Evolutionary conservation across 2,888 invertebrate species (phyloP).

Genomic region (Zaprionus bogoriensis): DNA sequence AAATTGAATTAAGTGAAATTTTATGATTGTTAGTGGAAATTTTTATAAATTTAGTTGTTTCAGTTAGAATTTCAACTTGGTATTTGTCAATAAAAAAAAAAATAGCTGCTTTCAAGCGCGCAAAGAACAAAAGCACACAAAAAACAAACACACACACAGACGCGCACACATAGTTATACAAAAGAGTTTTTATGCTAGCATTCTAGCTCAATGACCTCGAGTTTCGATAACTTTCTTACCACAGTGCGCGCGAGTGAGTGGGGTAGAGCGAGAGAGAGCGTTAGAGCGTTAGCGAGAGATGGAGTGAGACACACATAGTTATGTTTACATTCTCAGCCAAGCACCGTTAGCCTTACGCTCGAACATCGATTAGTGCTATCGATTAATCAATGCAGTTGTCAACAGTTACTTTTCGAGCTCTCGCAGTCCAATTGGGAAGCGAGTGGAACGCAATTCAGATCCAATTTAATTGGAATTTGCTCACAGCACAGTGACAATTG

Average conservation of each 20-base stretch:
- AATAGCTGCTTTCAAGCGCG: too few relatives aligned
- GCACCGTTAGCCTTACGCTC: conserved; percentile 3
- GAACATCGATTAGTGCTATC: conserved; percentile 31
- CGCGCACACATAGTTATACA: neutral
- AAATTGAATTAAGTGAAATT: conserved; percentile 68
- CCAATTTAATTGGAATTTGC: conserved; percentile 24
- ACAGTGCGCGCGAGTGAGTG: too few relatives aligned
- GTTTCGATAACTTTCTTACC: conserved; percentile 17
- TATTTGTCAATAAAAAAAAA: conserved; percentile 2
- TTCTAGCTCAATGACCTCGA: conserved; percentile 47
- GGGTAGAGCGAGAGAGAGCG: too few relatives aligned
- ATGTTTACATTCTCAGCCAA: neutral
- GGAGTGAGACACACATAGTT: neutral
- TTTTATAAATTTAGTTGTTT: conserved; percentile 32
- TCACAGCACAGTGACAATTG: conserved; percentile 11
- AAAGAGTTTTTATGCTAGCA: neutral
- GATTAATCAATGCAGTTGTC: conserved; percentile 36
- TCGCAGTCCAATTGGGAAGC: neutral
- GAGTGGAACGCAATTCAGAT: conserved; percentile 3
- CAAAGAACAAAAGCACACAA: neutral
- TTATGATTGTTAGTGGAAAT: conserved; percentile 42
- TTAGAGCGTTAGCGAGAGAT: too few relatives aligned
- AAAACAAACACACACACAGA: neutral
- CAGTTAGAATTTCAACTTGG: neutral
- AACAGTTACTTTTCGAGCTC: neutral